Base-by-base conservation (phyloP, 1,140 invertebrate species). In the Stenopsyche tienmushanensis region DNA sequence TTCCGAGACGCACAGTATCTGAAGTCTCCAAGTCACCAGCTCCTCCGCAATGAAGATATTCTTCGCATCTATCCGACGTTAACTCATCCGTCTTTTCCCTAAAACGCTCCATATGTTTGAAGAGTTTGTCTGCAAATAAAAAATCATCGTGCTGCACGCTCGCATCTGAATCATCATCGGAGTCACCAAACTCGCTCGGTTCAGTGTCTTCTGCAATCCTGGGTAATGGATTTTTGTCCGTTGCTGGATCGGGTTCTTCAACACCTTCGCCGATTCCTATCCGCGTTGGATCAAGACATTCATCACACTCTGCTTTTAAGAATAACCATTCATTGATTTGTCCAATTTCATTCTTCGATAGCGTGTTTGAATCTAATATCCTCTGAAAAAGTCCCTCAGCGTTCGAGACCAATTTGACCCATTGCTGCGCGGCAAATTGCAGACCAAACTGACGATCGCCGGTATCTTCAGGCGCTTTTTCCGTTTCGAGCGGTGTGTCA, bases 291-390 rank as follows among this genome's bases (percentile, higher is more conserved):
- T 85, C 86, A 21, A 92, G 83, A 72, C 90, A 92, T 69, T 92
- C 90, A 75, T 92, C 90, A 75, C 90, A 92, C 74, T 93, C 90
- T 66, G 91, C 89, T 75, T 92, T 92, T 66, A 92, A 80, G 71
- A 88, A 90, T 2, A 93, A 76, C 90, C 91, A 93, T 64, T 91
- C 87, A 73, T 90, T 89, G n/a, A 92, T 90, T 76, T 90, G 89
- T 72, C 89, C 88, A 68, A 86, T 83, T 72, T 90, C 87, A 59
- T 83, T 78, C 57, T 88, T 84, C 5, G 85, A 82, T 45, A 92
- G 74, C 26, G 82, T 77, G 67, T 88, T 87, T 21, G 80, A 82
- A 45, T 80, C 77, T 60, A 84, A 76, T 54, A 81, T 80, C 80
- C 88, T 90, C 71, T 88, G 86, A 73, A 92, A 90, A 9, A 93